Evolutionary conservation across 2,888 invertebrate species (phyloP).

Genomic region (Ormyrus labotus): DNA sequence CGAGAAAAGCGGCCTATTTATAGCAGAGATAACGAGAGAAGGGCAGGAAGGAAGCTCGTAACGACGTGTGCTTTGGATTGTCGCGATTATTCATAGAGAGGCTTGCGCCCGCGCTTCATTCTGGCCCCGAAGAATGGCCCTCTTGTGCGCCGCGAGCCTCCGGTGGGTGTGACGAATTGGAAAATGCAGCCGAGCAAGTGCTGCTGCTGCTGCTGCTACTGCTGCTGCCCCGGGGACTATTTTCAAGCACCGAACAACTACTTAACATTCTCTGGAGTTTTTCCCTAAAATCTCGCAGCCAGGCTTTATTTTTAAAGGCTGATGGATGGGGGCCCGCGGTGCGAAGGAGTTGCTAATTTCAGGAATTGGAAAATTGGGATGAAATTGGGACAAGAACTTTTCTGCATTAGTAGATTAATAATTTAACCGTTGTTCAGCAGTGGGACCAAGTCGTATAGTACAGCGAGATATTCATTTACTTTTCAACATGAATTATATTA

Average conservation of each 20-base stretch:
- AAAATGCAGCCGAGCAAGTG: background rate
- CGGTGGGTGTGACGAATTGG: slow-evolving; percentile 47
- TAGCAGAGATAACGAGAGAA: too few relatives aligned
- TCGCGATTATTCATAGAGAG: slow-evolving; percentile 44
- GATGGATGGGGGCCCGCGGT: too few relatives aligned
- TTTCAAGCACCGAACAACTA: slow-evolving; percentile 55
- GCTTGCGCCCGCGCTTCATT: slow-evolving; percentile 22
- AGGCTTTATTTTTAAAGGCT: too few relatives aligned
- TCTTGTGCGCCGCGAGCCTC: slow-evolving; percentile 18
- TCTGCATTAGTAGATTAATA: too few relatives aligned
- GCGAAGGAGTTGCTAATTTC: too few relatives aligned
- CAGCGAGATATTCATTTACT: too few relatives aligned
- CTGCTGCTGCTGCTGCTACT: slow-evolving; percentile 47
- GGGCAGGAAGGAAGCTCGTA: background rate
- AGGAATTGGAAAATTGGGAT: too few relatives aligned
- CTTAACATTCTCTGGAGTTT: slow-evolving; percentile 36
- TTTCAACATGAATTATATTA: too few relatives aligned
- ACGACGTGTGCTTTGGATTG: slow-evolving; percentile 12
- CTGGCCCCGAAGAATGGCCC: slow-evolving; percentile 39
- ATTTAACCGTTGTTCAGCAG: too few relatives aligned
- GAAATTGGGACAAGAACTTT: too few relatives aligned
- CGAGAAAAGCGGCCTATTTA: too few relatives aligned
- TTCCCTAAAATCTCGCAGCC: background rate
- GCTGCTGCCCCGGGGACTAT: slow-evolving; percentile 47
- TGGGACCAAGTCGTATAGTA: too few relatives aligned